phyloP scores from a whole-genome alignment of 2,113 vertebrate species.

The Mola mola region DNA sequence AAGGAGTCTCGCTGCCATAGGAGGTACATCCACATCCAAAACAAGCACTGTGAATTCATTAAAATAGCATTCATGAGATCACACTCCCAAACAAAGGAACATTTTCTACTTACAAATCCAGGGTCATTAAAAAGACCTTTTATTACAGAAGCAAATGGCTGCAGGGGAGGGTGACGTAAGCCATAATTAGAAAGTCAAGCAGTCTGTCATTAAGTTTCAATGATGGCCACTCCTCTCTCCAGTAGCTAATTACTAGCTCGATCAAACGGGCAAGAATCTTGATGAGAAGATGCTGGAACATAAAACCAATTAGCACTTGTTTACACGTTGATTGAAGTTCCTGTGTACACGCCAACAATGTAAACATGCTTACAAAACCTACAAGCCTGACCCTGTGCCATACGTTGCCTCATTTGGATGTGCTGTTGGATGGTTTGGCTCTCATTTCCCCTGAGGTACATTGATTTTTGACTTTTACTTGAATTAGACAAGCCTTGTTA shows the following conservation, averaged over 20 bases:
- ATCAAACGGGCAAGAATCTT: slow-evolving; percentile 58
- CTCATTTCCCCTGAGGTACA: slow-evolving; percentile 22
- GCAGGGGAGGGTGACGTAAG: slow-evolving; percentile 62
- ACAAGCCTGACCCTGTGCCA: slow-evolving; percentile 6
- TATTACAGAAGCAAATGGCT: slow-evolving; percentile 67
- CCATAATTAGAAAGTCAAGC: slow-evolving; percentile 56
- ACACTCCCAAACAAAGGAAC: slow-evolving; percentile 31
- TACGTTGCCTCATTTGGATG: slow-evolving; percentile 9
- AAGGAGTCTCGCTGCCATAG: slow-evolving; percentile 19
- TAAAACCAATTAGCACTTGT: slow-evolving; percentile 39
- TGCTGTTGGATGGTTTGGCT: slow-evolving; percentile 9
- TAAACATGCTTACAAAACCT: slow-evolving; percentile 24
- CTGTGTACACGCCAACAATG: slow-evolving; percentile 8
- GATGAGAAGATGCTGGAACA: slow-evolving; percentile 47
- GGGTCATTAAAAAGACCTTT: slow-evolving; percentile 63
- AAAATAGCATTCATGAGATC: slow-evolving; percentile 45
- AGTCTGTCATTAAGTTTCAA: slow-evolving; percentile 56
- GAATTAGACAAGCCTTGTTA: slow-evolving; percentile 14
- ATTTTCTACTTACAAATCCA: slow-evolving; percentile 69
- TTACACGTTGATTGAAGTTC: slow-evolving; percentile 4
- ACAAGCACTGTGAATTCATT: slow-evolving; percentile 57
- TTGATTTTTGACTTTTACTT: slow-evolving; percentile 9
- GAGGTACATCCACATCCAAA: slow-evolving; percentile 46
- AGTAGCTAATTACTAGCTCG: slow-evolving; percentile 56
- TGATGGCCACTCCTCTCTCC: slow-evolving; percentile 47